Conservation (phyloP, 2,797 vertebrate species). For the Rhyacichthys aspro region DNA sequence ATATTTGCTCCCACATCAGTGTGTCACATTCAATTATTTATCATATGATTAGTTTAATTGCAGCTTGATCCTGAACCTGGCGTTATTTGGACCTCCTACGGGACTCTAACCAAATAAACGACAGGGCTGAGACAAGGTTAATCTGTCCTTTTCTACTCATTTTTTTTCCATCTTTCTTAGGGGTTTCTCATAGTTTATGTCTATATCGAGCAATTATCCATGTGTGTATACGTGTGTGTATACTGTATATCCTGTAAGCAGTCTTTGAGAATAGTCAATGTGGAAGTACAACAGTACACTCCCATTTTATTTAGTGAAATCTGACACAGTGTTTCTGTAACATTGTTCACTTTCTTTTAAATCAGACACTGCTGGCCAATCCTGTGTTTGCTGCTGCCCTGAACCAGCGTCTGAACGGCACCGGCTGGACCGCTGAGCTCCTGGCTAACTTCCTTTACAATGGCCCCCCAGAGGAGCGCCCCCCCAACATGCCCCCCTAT, state of each 20-base stretch:
- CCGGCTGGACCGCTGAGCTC: slow-evolving; percentile 78
- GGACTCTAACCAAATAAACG: neutral
- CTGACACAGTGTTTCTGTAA: neutral
- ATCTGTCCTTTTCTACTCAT: neutral
- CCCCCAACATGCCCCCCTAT: slow-evolving; percentile 56
- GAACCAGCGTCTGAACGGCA: slow-evolving; percentile 73
- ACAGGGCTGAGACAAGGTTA: neutral
- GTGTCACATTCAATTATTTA: slow-evolving; percentile 36
- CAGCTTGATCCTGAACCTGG: slow-evolving; percentile 16
- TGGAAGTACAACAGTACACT: neutral
- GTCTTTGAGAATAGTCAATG: neutral
- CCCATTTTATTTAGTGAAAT: neutral
- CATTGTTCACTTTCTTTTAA: slow-evolving; percentile 6
- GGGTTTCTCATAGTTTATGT: neutral
- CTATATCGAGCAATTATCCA: too few relatives aligned
- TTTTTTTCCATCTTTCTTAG: neutral
- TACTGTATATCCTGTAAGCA: too few relatives aligned
- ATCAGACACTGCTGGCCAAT: slow-evolving; percentile 82
- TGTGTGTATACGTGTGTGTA: too few relatives aligned
- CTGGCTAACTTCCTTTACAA: slow-evolving; percentile 86
- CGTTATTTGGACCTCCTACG: slow-evolving; percentile 3
- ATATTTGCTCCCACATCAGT: slow-evolving; percentile 39
- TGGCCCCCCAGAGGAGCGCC: slow-evolving; percentile 71
- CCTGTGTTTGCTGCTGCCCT: slow-evolving; percentile 75
- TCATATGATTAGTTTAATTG: slow-evolving; percentile 10